phyloP scores from a whole-genome alignment of 2,113 vertebrate genomes.

The Gopherus evgoodei region DNA sequence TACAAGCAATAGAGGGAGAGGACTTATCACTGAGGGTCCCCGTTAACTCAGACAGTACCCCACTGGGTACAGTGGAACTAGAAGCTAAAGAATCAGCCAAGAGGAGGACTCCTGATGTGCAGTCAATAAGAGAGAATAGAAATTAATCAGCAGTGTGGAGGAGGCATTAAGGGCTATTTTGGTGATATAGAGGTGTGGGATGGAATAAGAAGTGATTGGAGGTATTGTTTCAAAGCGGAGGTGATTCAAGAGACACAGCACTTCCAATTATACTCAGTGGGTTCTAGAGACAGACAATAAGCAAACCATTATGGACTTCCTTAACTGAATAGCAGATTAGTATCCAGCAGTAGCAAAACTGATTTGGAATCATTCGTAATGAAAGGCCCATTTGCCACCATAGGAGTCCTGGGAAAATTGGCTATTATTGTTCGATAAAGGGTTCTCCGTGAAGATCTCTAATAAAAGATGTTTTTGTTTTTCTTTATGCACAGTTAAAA shows the following conservation, averaged over 20 bases:
- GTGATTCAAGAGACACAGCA: neutral
- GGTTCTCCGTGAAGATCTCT: neutral
- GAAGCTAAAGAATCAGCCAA: neutral
- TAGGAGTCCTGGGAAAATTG: neutral
- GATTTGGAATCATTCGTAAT: neutral
- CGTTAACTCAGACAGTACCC: neutral
- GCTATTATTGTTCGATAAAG: neutral
- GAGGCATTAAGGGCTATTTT: neutral
- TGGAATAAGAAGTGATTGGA: neutral
- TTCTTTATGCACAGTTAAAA: neutral
- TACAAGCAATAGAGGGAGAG: neutral
- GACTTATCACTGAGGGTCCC: neutral
- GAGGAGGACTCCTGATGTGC: neutral
- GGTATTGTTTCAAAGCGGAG: neutral
- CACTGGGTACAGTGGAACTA: neutral
- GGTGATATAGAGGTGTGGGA: neutral
- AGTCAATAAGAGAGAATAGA: neutral
- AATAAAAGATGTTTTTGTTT: neutral
- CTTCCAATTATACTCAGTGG: neutral
- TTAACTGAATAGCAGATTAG: neutral
- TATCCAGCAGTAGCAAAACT: neutral
- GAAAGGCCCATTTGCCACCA: neutral
- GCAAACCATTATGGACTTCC: neutral
- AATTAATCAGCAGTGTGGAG: neutral
- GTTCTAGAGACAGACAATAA: neutral